Evolutionary conservation across 2,888 invertebrate species (phyloP).

Genomic region (Sesia apiformis): DNA sequence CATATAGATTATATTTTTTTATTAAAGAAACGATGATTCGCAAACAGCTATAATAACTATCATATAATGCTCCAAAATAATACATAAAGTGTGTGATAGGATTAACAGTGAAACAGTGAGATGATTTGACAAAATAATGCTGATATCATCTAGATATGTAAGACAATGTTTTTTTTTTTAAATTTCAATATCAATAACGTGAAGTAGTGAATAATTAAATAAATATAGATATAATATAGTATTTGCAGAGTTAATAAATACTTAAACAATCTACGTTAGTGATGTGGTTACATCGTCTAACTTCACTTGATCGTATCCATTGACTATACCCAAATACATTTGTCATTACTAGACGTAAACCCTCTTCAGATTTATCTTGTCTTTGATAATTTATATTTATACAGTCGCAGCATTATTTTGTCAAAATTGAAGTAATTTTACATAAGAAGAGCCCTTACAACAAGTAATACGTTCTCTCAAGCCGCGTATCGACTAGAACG

Average conservation of each 20-base stretch:
- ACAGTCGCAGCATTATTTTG: slow-evolving; percentile 36
- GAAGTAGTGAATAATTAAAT: too few relatives aligned
- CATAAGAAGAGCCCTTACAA: background rate
- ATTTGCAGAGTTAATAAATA: too few relatives aligned
- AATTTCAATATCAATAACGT: too few relatives aligned
- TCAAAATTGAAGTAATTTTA: background rate
- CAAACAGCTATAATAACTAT: slow-evolving; percentile 35
- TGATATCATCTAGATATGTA: slow-evolving; percentile 5
- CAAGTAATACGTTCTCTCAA: slow-evolving; percentile 14
- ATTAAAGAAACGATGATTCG: slow-evolving; percentile 24
- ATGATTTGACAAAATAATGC: slow-evolving; percentile 43
- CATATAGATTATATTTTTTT: slow-evolving; percentile 39
- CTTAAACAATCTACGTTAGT: too few relatives aligned
- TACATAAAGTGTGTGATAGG: slow-evolving; percentile 27
- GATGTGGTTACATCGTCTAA: too few relatives aligned
- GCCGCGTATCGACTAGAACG: slow-evolving; percentile 26
- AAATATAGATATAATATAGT: too few relatives aligned
- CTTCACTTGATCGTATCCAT: too few relatives aligned
- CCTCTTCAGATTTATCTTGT: too few relatives aligned
- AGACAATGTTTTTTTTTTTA: too few relatives aligned
- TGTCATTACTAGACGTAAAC: too few relatives aligned
- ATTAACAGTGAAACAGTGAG: slow-evolving; percentile 45
- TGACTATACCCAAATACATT: too few relatives aligned
- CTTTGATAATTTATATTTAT: too few relatives aligned
- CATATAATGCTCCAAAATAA: slow-evolving; percentile 35